Evolutionary conservation across 2,113 vertebrate species (phyloP), one percentile per base, ranked within the genome.

Genomic region (Phylloscopus trochilus): DNA sequence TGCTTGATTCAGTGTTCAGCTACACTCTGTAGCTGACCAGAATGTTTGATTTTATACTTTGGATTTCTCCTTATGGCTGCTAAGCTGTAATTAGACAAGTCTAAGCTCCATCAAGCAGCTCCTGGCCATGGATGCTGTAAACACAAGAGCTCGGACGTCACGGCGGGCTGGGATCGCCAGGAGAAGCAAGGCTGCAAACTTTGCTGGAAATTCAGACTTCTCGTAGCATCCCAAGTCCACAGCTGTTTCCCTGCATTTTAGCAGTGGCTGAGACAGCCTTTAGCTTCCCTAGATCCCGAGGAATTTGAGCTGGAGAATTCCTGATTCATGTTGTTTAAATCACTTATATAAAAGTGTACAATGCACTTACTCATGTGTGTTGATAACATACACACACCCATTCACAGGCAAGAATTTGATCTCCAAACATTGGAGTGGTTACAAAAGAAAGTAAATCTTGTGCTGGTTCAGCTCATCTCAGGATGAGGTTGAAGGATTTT

Each of bases 71-170:
- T 95, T 47, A 23, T 58, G 70, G 88, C 76, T 95, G 78, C 89
- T 92, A 18, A 94, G 81, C 84, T 85, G 67, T 51, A 83, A 92
- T 94, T 83, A 66, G 84, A 83, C 82, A 86, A 87, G 75, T 39
- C 10, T 59, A 19, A 92, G 82, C 64, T 91, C 67, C 72, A 52
- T 80, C 58, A 11, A 16, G 84, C 75, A 74, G 87, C 93, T 95
- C 77, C 93, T 95, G 94, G 89, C 91, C 9, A 15, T 13, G 72
- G 75, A 31, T 62, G 3, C 82, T 66, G 3, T 55, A 80, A 95
- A 83, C 90, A 69, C 56, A 1, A 35, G 11, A 70, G 86, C 55
- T 19, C 2, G 8, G 53, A 69, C 4, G 5, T 55, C 55, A 13
- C 10, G 0, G 44, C 6, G 4, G 13, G 3, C 62, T 24, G 82